A percentile compares a stretch with the other conserved stretches of the same genome.
Conservation (phyloP, 2,797 vertebrate species). For the Dipus sagitta region DNA sequence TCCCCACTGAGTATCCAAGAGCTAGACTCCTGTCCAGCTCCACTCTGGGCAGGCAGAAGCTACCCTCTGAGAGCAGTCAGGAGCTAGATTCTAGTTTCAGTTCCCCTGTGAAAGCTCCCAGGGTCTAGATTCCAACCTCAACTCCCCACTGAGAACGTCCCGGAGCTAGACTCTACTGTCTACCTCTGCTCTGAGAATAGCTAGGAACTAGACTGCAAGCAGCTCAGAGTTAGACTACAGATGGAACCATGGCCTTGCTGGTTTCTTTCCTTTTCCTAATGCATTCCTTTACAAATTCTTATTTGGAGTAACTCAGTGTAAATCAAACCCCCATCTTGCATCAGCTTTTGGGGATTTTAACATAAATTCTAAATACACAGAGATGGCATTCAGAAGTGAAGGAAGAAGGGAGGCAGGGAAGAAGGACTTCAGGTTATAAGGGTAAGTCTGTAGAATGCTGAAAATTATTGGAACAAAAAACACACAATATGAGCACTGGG, state of each 20-base stretch:
- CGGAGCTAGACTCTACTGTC: too few relatives aligned
- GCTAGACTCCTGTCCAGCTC: too few relatives aligned
- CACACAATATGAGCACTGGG: not conserved
- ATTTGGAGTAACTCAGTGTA: not conserved
- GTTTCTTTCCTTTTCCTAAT: not conserved
- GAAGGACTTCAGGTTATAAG: not conserved
- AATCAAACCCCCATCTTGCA: not conserved
- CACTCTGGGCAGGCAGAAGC: not conserved
- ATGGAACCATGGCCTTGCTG: not conserved
- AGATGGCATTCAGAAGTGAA: not conserved
- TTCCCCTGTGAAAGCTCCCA: too few relatives aligned
- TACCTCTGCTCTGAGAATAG: too few relatives aligned
- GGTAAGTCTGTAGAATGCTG: not conserved
- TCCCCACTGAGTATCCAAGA: too few relatives aligned
- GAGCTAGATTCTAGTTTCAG: too few relatives aligned
- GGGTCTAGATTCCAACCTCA: too few relatives aligned
- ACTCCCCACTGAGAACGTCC: too few relatives aligned
- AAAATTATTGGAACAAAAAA: constrained; percentile 11
- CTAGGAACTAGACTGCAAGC: too few relatives aligned
- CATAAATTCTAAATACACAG: not conserved
- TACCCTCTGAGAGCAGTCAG: too few relatives aligned
- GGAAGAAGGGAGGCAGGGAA: not conserved
- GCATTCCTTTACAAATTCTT: not conserved
- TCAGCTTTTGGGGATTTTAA: not conserved
- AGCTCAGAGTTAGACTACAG: too few relatives aligned